Evolutionary conservation across 2,797 vertebrate species (phyloP), one percentile per base, ranked within the genome.

Genomic region (Pelochelys cantorii): DNA sequence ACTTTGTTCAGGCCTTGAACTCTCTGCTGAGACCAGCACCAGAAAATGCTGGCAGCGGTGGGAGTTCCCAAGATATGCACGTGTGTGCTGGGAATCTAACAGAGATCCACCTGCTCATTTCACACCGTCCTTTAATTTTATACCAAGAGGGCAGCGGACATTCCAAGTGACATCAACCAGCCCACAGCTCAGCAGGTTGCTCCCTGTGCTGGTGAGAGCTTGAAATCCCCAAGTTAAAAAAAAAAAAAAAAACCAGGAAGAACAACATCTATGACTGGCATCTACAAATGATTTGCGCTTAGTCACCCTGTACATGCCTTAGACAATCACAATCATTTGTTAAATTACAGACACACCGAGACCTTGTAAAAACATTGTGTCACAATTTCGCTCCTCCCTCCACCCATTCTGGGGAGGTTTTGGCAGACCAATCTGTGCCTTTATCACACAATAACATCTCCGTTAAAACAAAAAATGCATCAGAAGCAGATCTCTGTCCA

Each of bases 1-100:
- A 62, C 31, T 7, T 3, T 3, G 59, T 82, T 62, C 54, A 3
- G 1, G 11, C 1, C 37, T 11, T 12, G 13, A 18, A 15, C n/a
- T 68, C 5, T 34, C n/a, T 34, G n/a, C 65, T 34, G 7, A 34
- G 65, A 34, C n/a, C 18, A 34, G 65, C 9, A 34, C 17, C n/a
- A 11, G 65, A 11, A 34, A 31, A 22, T 42, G 37, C 22, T 22
- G 5, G 71, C 37, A 23, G 74, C 9, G 23, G 12, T 25, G 42
- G 25, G 4, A 27, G 42, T 48, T 18, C 65, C 57, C 15, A n/a
- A 5, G 17, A 20, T 48, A 48, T 27, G 42, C 25, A 15, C 13
- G 6, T 75, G 42, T 13, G 11, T 75, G 12, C 23, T 75, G 25
- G 74, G 42, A 48, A 75, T 23, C 12, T 2, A 4, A 34, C 65